phyloP scores from a whole-genome alignment of 2,113 vertebrate genomes.

The Ascaphus truei region DNA sequence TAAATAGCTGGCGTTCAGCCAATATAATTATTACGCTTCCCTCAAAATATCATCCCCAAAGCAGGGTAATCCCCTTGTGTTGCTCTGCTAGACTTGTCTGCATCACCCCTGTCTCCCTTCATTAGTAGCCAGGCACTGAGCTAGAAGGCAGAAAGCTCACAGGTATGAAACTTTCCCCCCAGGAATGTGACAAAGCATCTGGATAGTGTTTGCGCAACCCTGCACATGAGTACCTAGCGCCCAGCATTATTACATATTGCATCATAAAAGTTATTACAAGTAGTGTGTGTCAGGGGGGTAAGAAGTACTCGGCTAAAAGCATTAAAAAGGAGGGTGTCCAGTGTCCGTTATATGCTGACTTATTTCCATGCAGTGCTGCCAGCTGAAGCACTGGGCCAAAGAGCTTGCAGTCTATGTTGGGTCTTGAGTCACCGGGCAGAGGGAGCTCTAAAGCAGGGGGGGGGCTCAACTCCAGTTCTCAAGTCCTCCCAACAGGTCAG shows the following conservation, averaged over 20 bases:
- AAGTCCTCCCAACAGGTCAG: no score
- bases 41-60: constrained; percentile 22
- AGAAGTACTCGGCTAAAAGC: neutral
- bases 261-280: constrained; percentile 43
- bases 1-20: neutral
- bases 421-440: no score
- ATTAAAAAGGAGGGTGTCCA: constrained; percentile 16
- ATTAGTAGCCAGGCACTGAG: constrained; percentile 31
- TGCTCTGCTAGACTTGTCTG: neutral
- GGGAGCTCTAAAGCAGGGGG: no score
- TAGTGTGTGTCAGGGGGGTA: neutral
- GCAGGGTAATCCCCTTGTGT: constrained; percentile 19
- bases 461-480: no score
- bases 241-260: constrained; percentile 35
- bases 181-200: constrained; percentile 51
- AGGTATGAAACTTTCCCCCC: constrained; percentile 35
- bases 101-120: constrained; percentile 39
- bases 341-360: no score
- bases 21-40: constrained; percentile 13
- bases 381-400: neutral
- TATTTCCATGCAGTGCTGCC: neutral
- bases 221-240: constrained; percentile 42
- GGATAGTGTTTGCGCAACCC: constrained; percentile 44
- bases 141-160: constrained; percentile 12
- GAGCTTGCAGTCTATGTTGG: constrained; percentile 25